Evolutionary conservation across 2,888 invertebrate genomes (phyloP).

Genomic region (Drosophila meridiana): DNA sequence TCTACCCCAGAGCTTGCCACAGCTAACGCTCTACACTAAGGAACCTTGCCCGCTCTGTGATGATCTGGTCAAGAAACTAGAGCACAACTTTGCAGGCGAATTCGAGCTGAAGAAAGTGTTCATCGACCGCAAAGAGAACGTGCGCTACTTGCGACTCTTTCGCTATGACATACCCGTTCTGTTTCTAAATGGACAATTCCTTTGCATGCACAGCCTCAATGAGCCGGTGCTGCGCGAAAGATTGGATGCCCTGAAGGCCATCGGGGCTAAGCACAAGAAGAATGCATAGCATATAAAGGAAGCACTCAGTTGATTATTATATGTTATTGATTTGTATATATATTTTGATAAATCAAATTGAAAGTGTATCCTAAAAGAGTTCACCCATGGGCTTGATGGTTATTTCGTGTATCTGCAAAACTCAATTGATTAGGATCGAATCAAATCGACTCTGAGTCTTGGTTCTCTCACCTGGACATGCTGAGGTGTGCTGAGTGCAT

Average conservation of each 20-base stretch:
- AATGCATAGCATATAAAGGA: conserved; percentile 6
- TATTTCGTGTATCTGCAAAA: conserved; percentile 80
- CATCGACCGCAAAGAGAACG: conserved; percentile 90
- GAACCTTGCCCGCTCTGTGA: conserved; percentile 93
- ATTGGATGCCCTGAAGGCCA: conserved; percentile 31
- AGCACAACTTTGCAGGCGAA: conserved; percentile 86
- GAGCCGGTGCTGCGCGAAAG: conserved; percentile 86
- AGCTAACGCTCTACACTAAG: conserved; percentile 92
- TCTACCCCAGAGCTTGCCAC: conserved; percentile 84
- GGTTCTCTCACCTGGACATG: conserved; percentile 78
- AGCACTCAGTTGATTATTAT: conserved; percentile 20
- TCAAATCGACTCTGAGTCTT: too few species aligned
- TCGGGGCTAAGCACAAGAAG: background rate
- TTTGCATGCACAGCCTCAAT: conserved; percentile 91
- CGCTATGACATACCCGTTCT: conserved; percentile 95
- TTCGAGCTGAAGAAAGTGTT: conserved; percentile 90
- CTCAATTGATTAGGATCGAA: background rate
- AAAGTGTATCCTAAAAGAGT: conserved; percentile 69
- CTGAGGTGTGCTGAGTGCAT: conserved; percentile 81
- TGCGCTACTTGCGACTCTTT: conserved; percentile 90
- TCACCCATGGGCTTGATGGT: conserved; percentile 84
- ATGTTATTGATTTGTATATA: conserved; percentile 7
- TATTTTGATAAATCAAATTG: conserved; percentile 23
- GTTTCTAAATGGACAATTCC: conserved; percentile 92
- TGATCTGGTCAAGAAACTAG: conserved; percentile 89